These are phyloP conservation scores for Phrynosoma platyrhinos DNA, from an alignment of 2,113 vertebrate genomes.

Conservation along the genomic window DNA sequence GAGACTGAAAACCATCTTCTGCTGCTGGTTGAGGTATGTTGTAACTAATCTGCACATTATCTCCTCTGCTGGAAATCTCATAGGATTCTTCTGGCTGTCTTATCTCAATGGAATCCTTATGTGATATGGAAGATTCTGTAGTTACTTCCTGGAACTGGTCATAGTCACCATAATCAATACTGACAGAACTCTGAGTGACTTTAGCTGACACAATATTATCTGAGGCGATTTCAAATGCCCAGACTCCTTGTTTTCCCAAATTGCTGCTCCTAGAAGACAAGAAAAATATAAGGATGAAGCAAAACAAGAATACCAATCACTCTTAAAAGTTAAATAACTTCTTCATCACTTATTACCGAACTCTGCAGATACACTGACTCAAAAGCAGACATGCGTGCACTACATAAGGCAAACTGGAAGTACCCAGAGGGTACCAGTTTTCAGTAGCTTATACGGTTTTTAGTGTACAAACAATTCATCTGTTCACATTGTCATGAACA, in stretches of 20 bases:
- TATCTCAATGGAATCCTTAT: conserved; percentile 66
- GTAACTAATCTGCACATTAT: conserved; percentile 21
- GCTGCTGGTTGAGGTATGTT: conserved; percentile 37
- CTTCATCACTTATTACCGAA: neutral
- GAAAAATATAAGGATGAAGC: conserved; percentile 46
- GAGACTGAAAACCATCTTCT: conserved; percentile 46
- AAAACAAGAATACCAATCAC: neutral
- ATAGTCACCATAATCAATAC: conserved; percentile 47
- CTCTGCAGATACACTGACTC: neutral
- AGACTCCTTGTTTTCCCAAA: conserved; percentile 85
- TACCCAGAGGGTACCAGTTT: neutral
- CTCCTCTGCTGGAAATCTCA: conserved; percentile 53
- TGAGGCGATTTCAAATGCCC: conserved; percentile 90
- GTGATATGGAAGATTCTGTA: conserved; percentile 51
- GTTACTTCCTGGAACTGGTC: conserved; percentile 65
- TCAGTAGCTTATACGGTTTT: neutral
- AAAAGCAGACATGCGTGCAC: neutral
- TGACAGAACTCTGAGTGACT: conserved; percentile 64
- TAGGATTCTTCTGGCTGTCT: conserved; percentile 55
- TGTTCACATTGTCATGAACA: neutral
- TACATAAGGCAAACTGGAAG: neutral
- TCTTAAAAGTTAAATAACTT: neutral
- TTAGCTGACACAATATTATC: conserved; percentile 81
- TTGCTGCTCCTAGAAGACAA: conserved; percentile 85
- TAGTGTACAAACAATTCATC: neutral